Base-by-base conservation (phyloP, 2,888 invertebrate genomes). In the Latrodectus elegans region DNA sequence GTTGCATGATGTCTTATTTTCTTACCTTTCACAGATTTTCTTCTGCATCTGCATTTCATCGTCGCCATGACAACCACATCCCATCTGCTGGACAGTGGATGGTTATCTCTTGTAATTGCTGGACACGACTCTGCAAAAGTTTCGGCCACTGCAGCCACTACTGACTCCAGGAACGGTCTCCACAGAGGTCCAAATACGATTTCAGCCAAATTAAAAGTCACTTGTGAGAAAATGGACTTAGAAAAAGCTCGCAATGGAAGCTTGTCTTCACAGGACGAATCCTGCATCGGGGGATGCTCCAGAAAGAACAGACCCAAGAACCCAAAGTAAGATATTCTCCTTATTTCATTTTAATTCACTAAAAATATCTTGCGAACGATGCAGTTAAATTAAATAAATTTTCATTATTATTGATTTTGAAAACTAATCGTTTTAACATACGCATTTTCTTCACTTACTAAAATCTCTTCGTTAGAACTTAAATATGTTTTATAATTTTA, bases 191-290 rank as follows among this genome's bases (percentile, higher is more conserved):
- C 83, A 8, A 79, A 68, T 26, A 81, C 86, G n/a, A 84, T 88
- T 17, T 83, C 88, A 0, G 88, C 88, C 68, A 88, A 88, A 71
- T 80, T 88, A 70, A 88, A 88, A 65, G 88, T 88, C 12, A 77
- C 84, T 49, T 88, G 88, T 75, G 84, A 88, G 65, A 88, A 88
- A 72, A 88, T 88, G 88, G 88, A 88, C 74, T 65, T 86, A 22
- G 86, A 86, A 38, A 86, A 86, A 49, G 81, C 80, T 3, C 60
- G 78, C 2, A 79, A 68, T 14, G 84, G 75, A 1, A 84, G 84
- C 11, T 64, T 88, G 17, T 88, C 88, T 0, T 79, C 79, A 2
- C 88, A 88, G 65, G 88, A 88, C 12, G 88, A 88, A 38, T 88
- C 88, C 12, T 88, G 83, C 53, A 68, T 83, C 10, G 86, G 80